Evolutionary conservation across 2,113 vertebrate genomes (phyloP).

Genomic region (Burhinus bistriatus): DNA sequence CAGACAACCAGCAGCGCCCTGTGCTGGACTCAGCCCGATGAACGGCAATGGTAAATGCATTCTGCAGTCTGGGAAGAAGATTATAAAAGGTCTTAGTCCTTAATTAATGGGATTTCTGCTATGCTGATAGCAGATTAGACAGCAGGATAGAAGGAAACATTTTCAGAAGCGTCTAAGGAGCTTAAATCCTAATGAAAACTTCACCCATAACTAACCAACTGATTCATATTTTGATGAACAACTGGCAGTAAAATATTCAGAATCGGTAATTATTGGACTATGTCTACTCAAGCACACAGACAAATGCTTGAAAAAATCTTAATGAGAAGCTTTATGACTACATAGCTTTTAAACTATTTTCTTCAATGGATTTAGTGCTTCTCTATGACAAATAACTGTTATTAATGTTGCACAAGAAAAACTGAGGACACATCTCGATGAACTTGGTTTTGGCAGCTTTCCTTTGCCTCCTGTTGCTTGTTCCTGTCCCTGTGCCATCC

Average conservation of each 20-base stretch:
- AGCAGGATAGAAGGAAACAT: neutral
- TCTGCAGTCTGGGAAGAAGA: neutral
- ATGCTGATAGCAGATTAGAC: conserved; percentile 20
- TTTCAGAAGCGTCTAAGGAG: neutral
- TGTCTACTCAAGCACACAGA: neutral
- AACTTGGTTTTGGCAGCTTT: neutral
- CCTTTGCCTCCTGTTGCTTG: neutral
- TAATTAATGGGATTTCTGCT: conserved; percentile 25
- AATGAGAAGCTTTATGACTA: neutral
- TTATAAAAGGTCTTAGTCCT: neutral
- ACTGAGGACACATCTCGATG: neutral
- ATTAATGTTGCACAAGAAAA: neutral
- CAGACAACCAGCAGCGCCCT: neutral
- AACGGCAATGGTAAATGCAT: neutral
- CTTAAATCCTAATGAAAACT: conserved; percentile 31
- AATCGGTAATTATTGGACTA: neutral
- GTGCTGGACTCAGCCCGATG: neutral
- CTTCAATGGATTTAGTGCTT: neutral
- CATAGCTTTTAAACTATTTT: neutral
- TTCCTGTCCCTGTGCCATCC: conserved; percentile 1
- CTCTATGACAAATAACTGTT: neutral
- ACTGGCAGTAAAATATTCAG: neutral
- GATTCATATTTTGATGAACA: neutral
- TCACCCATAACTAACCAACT: neutral
- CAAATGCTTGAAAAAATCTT: neutral